Percentiles rank a stretch among this genome's conserved stretches.
These are phyloP conservation scores for Sebastes nivosus DNA, from an alignment of 2,797 vertebrate genomes.

Conservation along the genomic window DNA sequence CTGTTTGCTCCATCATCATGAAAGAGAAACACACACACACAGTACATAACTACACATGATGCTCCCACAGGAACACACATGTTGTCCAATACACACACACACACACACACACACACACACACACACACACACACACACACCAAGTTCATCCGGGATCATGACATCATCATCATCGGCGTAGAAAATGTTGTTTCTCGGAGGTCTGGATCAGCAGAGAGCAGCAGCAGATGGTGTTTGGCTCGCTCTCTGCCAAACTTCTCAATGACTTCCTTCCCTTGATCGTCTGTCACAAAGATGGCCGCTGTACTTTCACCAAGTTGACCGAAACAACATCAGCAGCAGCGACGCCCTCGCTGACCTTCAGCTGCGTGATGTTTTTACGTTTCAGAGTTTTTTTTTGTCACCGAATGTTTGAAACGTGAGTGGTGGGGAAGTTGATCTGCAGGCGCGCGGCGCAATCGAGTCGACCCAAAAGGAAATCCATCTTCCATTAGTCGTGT, in stretches of 20 bases:
- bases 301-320: neutral
- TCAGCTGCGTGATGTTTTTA: neutral
- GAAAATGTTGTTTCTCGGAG: conserved; percentile 5
- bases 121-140: conserved; percentile 4
- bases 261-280: conserved; percentile 9
- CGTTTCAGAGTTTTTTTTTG: neutral
- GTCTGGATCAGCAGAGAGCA: conserved; percentile 23
- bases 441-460: neutral
- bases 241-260: conserved; percentile 23
- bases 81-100: neutral
- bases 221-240: conserved; percentile 27
- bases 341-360: conserved; percentile 6
- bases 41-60: conserved; percentile 12
- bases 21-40: conserved; percentile 12
- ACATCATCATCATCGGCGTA: conserved; percentile 32
- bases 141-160: neutral
- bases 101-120: neutral
- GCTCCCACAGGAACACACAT: conserved; percentile 23
- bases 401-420: conserved; percentile 22
- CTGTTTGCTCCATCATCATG: conserved; percentile 19
- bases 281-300: neutral
- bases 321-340: neutral
- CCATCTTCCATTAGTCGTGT: conserved; percentile 49
- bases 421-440: conserved; percentile 10
- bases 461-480: conserved; percentile 46